Conservation (phyloP, 2,888 invertebrate species). For the Neuroscelio doddi region DNA sequence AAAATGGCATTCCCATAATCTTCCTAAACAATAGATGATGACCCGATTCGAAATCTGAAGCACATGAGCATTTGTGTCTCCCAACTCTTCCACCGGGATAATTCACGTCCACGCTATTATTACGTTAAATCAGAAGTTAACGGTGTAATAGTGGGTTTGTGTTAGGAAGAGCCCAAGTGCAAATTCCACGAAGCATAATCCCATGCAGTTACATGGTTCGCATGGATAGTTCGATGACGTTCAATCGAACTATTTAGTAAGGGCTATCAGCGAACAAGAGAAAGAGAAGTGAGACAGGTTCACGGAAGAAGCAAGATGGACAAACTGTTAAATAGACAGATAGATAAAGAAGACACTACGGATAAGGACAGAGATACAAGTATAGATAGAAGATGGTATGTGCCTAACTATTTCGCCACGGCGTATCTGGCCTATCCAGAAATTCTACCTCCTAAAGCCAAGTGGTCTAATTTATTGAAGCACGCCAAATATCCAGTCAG, state of each 20-base stretch:
- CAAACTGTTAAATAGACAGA: slow-evolving; percentile 29
- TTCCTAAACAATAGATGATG: slow-evolving; percentile 4
- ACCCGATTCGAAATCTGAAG: slow-evolving; percentile 12
- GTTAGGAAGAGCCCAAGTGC: slow-evolving; percentile 49
- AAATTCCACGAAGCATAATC: slow-evolving; percentile 57
- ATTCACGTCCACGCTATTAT: slow-evolving; percentile 44
- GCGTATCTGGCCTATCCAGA: slow-evolving; percentile 51
- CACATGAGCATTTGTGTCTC: slow-evolving; percentile 17
- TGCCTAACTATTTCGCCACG: slow-evolving; percentile 57
- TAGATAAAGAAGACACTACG: slow-evolving; percentile 21
- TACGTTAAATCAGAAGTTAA: slow-evolving; percentile 46
- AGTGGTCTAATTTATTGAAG: slow-evolving; percentile 62
- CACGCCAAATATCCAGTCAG: slow-evolving; percentile 57
- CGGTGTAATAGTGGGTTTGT: slow-evolving; percentile 36
- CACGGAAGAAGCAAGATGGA: slow-evolving; percentile 4
- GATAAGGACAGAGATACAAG: slow-evolving; percentile 23
- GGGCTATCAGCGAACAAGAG: slow-evolving; percentile 44
- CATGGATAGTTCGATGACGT: slow-evolving; percentile 49
- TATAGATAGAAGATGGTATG: slow-evolving; percentile 51
- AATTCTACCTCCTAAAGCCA: slow-evolving; percentile 48
- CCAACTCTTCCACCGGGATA: slow-evolving; percentile 19
- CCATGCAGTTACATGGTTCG: slow-evolving; percentile 53
- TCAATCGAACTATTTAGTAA: slow-evolving; percentile 60
- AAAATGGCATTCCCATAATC: slow-evolving; percentile 10
- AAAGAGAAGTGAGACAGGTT: slow-evolving; percentile 14